phyloP scores from a whole-genome alignment of 37 sponge, comb jelly and placozoan species.

The Halisarca cf. caerulea region DNA sequence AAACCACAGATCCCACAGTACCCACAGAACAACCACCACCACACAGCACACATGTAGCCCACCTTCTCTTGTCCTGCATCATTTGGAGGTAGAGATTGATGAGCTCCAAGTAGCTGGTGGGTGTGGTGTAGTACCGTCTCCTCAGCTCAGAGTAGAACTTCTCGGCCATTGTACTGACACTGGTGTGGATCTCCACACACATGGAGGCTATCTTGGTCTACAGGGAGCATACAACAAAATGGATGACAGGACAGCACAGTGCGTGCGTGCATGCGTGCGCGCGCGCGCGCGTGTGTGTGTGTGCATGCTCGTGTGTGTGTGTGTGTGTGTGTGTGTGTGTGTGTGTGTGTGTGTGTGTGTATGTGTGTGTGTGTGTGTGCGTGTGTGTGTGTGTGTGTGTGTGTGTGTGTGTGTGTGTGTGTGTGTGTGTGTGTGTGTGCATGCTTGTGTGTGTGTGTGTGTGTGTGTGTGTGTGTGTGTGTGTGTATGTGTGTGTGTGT shows the following conservation, averaged over 20 bases:
- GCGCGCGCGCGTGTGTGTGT: neutral
- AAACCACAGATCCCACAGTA: no score
- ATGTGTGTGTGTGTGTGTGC: no score
- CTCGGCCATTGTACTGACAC: conserved; percentile 90
- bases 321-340: neutral
- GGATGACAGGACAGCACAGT: no score
- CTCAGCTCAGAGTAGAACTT: conserved; percentile 92
- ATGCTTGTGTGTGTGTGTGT: no score
- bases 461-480: no score
- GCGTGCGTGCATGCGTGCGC: neutral
- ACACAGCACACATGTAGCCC: no score
- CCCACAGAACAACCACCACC: no score
- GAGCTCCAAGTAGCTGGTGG: conserved; percentile 97
- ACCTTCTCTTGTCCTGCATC: conserved; percentile 94
- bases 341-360: no score
- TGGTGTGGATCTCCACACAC: conserved; percentile 97
- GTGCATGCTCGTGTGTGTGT: neutral
- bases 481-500: no score
- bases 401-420: no score
- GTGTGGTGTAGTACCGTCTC: conserved; percentile 96
- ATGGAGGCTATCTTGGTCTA: conserved; percentile 73
- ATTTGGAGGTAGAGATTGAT: conserved; percentile 93
- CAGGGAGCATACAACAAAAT: neutral
- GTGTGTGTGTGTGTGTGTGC: no score
- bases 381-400: no score